phyloP scores from a whole-genome alignment of 2,113 vertebrate genomes.

The human (Homo sapiens) region GRCh38 chr1:3388501-3389000 shows the following conservation, averaged over 20 bases:
- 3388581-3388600: not conserved
- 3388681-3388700: not conserved
- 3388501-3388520: not conserved
- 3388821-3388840: rapidly evolving
- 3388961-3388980: not conserved
- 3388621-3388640: not conserved
- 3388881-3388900: rapidly evolving
- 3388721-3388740: not conserved
- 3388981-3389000: rapidly evolving
- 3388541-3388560: not conserved
- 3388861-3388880: rapidly evolving
- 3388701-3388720: not conserved
- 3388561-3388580: not conserved
- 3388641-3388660: rapidly evolving
- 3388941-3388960: rapidly evolving
- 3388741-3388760: rapidly evolving
- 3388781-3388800: rapidly evolving
- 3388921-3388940: rapidly evolving
- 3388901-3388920: not conserved
- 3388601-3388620: not conserved
- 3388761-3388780: not conserved
- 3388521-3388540: not conserved
- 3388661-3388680: not conserved
- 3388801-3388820: rapidly evolving
- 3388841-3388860: not conserved